These are phyloP conservation scores for Cydia pomonella DNA, from an alignment of 1,140 invertebrate genomes.

Conservation along the genomic window DNA sequence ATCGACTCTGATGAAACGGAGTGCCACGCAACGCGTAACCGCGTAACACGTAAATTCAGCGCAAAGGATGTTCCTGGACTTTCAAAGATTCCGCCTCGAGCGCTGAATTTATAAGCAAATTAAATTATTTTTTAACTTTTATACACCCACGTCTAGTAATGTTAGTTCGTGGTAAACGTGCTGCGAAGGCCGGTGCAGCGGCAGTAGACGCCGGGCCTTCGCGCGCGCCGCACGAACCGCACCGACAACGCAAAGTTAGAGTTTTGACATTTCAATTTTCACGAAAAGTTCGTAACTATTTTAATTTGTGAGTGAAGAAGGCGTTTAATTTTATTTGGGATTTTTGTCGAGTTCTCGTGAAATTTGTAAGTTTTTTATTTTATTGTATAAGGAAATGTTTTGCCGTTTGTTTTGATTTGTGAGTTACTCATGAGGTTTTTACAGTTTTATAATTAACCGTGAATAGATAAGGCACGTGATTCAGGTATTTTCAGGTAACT, in stretches of 20 bases:
- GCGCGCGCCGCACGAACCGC: neutral
- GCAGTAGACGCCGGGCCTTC: neutral
- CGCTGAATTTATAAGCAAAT: constrained; percentile 24
- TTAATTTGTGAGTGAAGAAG: constrained; percentile 18
- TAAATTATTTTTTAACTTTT: constrained; percentile 31
- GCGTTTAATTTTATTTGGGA: neutral
- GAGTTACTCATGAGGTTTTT: neutral
- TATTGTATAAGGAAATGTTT: neutral
- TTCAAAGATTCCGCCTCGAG: neutral
- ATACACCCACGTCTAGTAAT: neutral
- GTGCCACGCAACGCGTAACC: too few species aligned
- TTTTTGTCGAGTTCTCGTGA: neutral
- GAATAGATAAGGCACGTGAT: neutral
- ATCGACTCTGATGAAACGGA: too few species aligned
- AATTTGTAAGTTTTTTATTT: neutral
- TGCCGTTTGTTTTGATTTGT: neutral
- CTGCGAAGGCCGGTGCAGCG: neutral
- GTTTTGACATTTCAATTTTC: neutral
- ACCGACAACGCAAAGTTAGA: neutral
- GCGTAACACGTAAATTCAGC: neutral
- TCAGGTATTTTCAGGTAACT: neutral
- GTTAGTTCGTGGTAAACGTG: neutral
- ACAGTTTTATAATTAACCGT: neutral
- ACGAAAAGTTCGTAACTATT: neutral
- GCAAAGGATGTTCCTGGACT: neutral